Conservation (phyloP, 2,888 invertebrate species). For the Ormyrus labotus region DNA sequence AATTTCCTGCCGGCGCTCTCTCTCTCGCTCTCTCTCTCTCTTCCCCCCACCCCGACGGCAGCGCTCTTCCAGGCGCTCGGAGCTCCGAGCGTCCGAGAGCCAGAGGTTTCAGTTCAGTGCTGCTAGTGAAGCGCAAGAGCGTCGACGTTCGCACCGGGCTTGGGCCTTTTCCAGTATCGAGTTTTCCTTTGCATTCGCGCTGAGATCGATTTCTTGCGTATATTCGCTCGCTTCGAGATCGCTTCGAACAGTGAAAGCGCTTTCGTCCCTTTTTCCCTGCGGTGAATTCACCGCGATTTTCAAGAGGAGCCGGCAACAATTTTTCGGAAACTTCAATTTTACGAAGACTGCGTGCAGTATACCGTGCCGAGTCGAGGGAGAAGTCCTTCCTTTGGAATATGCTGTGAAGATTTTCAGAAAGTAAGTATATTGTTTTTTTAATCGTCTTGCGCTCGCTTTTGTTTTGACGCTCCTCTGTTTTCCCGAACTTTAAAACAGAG, state of each 20-base stretch:
- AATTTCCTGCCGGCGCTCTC: background rate
- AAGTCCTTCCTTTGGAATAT: background rate
- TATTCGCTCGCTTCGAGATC: background rate
- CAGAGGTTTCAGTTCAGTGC: constrained; percentile 15
- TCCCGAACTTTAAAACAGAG: too few relatives aligned
- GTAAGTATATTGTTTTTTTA: constrained; percentile 2
- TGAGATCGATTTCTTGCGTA: background rate
- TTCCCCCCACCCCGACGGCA: background rate
- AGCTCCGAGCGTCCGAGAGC: background rate
- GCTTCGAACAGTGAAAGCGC: constrained; percentile 32
- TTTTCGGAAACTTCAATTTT: background rate
- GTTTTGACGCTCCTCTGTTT: background rate
- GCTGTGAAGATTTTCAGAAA: background rate
- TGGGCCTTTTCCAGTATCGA: background rate
- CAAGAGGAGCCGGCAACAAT: background rate
- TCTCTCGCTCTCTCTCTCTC: constrained; percentile 6
- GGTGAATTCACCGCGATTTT: background rate
- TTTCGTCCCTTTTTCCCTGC: background rate
- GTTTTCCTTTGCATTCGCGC: background rate
- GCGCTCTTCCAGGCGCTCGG: background rate
- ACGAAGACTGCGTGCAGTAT: background rate
- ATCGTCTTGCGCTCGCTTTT: too few relatives aligned
- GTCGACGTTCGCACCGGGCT: constrained; percentile 27
- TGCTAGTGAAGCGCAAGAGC: constrained; percentile 29
- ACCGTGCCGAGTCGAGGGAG: background rate